Percentiles rank a stretch among this genome's conserved stretches.
Evolutionary conservation across 1,140 invertebrate species (phyloP).

Genomic region (Oreohelix idahoensis): DNA sequence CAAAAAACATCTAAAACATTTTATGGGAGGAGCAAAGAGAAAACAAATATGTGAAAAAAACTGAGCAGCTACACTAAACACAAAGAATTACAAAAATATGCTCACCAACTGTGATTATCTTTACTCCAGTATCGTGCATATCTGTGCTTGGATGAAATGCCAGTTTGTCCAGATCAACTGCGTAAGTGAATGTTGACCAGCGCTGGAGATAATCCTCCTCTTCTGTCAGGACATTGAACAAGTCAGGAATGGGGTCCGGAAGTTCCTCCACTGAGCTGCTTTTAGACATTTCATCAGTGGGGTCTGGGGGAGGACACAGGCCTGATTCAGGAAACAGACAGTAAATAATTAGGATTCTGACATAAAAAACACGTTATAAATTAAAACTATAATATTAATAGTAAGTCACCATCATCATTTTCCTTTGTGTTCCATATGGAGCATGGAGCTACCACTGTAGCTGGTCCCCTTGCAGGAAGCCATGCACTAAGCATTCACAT

Average conservation of each 20-base stretch:
- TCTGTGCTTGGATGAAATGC: conserved; percentile 63
- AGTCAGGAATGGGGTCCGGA: conserved; percentile 83
- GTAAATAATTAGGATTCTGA: no score
- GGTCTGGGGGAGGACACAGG: conserved; percentile 86
- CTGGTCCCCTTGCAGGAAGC: no score
- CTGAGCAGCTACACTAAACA: no score
- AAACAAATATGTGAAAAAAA: no score
- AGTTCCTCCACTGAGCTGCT: conserved; percentile 92
- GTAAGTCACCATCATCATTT: no score
- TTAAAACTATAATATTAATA: no score
- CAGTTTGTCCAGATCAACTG: conserved; percentile 51
- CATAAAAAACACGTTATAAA: no score
- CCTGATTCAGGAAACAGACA: conserved; percentile 71
- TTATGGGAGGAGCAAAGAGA: no score
- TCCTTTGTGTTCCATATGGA: no score
- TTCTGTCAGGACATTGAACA: conserved; percentile 88
- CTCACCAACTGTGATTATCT: conserved; percentile 30
- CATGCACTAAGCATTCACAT: no score
- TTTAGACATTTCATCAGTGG: conserved; percentile 78
- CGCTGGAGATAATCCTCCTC: conserved; percentile 76
- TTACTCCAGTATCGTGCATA: neutral
- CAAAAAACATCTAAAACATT: no score
- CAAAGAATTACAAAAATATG: neutral
- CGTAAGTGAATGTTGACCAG: conserved; percentile 58
- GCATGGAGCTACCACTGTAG: no score